Percentiles rank a stretch among this genome's conserved stretches.
Conservation (phyloP, 92 coral and sea anemone genomes). For the Umimayanthus chanpuru region DNA sequence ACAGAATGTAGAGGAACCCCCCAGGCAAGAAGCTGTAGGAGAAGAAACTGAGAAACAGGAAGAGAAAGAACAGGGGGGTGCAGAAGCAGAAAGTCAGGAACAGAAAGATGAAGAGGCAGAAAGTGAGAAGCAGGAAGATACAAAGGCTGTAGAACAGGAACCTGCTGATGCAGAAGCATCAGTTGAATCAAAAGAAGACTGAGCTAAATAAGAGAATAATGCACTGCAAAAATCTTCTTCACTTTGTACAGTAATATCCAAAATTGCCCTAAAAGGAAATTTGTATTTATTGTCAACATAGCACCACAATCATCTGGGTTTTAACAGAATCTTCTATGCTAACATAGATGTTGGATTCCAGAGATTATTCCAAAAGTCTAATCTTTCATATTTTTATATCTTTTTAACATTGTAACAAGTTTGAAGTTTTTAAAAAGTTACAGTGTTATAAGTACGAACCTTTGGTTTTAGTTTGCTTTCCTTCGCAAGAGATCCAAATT, state of each 20-base stretch:
- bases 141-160: background rate
- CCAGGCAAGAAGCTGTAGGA: background rate
- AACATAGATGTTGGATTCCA: too few relatives aligned
- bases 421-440: too few relatives aligned
- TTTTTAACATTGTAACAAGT: too few relatives aligned
- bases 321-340: background rate
- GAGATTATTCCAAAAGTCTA: too few relatives aligned
- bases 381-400: too few relatives aligned
- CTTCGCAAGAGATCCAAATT: too few relatives aligned
- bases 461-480: too few relatives aligned
- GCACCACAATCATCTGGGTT: background rate
- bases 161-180: background rate
- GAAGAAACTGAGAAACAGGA: conserved; percentile 30
- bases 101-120: background rate
- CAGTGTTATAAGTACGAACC: too few relatives aligned
- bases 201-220: background rate
- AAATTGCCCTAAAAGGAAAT: background rate
- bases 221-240: background rate
- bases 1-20: conserved; percentile 3
- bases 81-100: conserved; percentile 5
- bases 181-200: background rate
- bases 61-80: conserved; percentile 32
- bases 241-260: background rate
- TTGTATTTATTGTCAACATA: too few relatives aligned
- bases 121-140: conserved; percentile 6